A percentile compares a stretch with the other conserved stretches of the same genome.
Conservation (phyloP, 1,140 invertebrate genomes). For the Diorhabda sublineata region DNA sequence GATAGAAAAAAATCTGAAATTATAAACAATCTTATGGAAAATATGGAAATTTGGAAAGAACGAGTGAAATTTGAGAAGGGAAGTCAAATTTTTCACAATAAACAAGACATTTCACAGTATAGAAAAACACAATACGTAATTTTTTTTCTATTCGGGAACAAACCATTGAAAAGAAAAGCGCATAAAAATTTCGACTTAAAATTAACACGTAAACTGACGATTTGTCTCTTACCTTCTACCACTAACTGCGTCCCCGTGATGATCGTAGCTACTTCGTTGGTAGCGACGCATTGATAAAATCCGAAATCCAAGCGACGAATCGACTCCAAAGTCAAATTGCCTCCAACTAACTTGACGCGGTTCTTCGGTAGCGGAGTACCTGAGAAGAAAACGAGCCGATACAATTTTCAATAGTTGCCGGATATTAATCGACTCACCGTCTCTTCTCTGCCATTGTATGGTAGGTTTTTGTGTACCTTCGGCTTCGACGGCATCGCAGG, state of each 20-base stretch:
- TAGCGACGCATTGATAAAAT: slow-evolving; percentile 89
- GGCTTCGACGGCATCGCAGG: slow-evolving; percentile 85
- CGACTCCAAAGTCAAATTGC: slow-evolving; percentile 88
- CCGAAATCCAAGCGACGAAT: slow-evolving; percentile 87
- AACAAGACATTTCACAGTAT: too few relatives aligned
- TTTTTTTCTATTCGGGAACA: too few relatives aligned
- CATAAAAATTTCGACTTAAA: too few relatives aligned
- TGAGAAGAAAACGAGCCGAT: slow-evolving; percentile 6
- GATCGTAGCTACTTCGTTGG: slow-evolving; percentile 89
- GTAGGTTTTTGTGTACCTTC: slow-evolving; percentile 86
- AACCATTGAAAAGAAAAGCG: too few relatives aligned
- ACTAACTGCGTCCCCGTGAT: slow-evolving; percentile 85
- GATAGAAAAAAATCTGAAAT: too few relatives aligned
- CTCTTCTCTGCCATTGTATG: slow-evolving; percentile 86
- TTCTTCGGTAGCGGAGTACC: slow-evolving; percentile 73
- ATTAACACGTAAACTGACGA: too few relatives aligned
- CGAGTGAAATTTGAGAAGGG: too few relatives aligned
- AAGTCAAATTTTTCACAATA: too few relatives aligned
- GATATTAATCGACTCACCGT: slow-evolving; percentile 47
- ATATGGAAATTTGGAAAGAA: too few relatives aligned
- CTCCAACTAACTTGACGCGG: slow-evolving; percentile 70
- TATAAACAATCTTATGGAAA: too few relatives aligned
- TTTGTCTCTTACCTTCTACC: slow-evolving; percentile 84
- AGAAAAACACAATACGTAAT: too few relatives aligned
- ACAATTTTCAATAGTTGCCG: too few relatives aligned